These are phyloP conservation scores for Lissonota sp. DNA, from an alignment of 2,888 invertebrate genomes.

Conservation along the genomic window DNA sequence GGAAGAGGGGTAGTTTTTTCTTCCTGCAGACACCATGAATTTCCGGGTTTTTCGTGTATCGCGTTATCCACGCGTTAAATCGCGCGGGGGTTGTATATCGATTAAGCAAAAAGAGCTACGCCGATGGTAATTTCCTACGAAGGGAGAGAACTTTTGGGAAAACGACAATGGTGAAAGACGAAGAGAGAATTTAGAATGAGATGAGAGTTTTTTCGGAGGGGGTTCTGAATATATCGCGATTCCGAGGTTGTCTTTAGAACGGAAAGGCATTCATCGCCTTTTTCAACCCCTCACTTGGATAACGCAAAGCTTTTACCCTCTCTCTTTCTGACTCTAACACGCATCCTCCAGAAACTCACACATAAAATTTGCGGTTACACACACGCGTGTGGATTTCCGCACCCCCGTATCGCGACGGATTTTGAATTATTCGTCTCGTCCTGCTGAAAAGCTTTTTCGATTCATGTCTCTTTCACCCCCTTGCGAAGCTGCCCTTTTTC, in stretches of 20 bases:
- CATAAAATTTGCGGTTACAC: conserved; percentile 54
- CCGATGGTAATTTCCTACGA: conserved; percentile 69
- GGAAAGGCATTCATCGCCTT: conserved; percentile 63
- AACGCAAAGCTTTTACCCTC: conserved; percentile 52
- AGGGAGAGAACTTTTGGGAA: conserved; percentile 59
- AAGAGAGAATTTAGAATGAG: conserved; percentile 23
- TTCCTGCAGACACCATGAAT: not conserved
- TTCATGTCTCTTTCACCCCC: conserved; percentile 26
- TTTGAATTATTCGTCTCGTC: conserved; percentile 62
- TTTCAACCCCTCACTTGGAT: conserved; percentile 58
- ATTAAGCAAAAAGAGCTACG: conserved; percentile 67
- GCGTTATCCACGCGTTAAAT: conserved; percentile 18
- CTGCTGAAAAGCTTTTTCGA: conserved; percentile 44
- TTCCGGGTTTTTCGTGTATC: conserved; percentile 5
- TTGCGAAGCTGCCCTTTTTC: not conserved
- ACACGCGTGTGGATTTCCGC: conserved; percentile 16
- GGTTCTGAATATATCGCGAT: conserved; percentile 60
- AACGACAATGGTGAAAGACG: conserved; percentile 31
- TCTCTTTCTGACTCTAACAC: not conserved
- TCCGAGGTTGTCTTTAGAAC: conserved; percentile 58
- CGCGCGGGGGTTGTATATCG: conserved; percentile 65
- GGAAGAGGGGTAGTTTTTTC: too few species aligned
- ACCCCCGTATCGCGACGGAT: conserved; percentile 37
- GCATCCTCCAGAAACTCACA: conserved; percentile 33
- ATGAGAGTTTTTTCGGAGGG: conserved; percentile 32